phyloP scores from a whole-genome alignment of 2,888 invertebrate species.

The Gymnocheta viridis region DNA sequence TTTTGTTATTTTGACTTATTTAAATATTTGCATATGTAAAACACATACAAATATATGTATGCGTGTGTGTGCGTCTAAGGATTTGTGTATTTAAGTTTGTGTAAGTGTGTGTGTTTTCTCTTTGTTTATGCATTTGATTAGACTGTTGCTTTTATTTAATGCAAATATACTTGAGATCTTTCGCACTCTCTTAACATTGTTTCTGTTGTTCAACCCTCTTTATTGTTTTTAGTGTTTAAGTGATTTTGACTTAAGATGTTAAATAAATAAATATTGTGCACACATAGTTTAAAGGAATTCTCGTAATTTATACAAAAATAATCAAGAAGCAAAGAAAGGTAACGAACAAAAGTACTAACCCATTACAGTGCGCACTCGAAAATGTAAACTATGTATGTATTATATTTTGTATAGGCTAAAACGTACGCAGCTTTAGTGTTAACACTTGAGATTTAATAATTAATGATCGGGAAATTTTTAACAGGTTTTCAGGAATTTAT shows the following conservation, averaged over 20 bases:
- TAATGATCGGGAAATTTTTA: no score
- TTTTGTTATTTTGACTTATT: conserved; percentile 52
- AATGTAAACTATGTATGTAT: no score
- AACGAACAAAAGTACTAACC: no score
- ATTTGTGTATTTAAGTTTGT: conserved; percentile 9
- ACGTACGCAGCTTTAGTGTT: no score
- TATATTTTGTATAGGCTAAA: no score
- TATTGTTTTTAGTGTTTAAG: conserved; percentile 28
- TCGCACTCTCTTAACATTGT: conserved; percentile 1
- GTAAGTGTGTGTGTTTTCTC: not conserved
- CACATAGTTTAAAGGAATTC: no score
- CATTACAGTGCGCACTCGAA: no score
- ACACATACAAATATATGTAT: conserved; percentile 12
- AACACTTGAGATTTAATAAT: no score
- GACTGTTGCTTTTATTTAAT: conserved; percentile 41
- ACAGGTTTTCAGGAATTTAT: no score
- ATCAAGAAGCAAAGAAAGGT: no score
- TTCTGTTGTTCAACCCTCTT: conserved; percentile 14
- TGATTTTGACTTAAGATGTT: conserved; percentile 29
- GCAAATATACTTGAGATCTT: conserved; percentile 44
- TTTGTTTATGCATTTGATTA: conserved; percentile 50
- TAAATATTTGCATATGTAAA: conserved; percentile 64
- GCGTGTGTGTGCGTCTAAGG: not conserved
- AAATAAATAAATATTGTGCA: not conserved
- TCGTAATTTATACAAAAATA: no score